phyloP scores from a whole-genome alignment of 2,888 invertebrate genomes.

The Drosophila pseudotalamancana region DNA sequence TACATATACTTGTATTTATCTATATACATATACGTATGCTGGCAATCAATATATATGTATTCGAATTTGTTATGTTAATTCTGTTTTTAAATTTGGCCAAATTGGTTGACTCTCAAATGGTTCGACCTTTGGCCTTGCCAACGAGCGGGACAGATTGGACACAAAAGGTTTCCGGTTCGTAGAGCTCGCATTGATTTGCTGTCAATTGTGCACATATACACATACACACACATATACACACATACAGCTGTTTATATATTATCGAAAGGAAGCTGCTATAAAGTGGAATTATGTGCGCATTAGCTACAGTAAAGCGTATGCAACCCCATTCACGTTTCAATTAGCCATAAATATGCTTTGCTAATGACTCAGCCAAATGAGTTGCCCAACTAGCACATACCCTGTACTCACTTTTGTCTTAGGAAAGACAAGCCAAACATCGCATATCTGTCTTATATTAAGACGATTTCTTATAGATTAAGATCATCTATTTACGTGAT shows the following conservation, averaged over 20 bases:
- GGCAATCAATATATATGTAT: conserved; percentile 11
- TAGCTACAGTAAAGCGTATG: not conserved
- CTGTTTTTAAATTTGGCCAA: conserved; percentile 50
- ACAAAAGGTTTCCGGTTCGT: not conserved
- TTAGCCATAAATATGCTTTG: not conserved
- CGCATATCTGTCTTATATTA: no score
- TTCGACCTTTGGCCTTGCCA: not conserved
- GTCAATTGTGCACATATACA: not conserved
- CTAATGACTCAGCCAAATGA: not conserved
- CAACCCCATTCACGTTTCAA: no score
- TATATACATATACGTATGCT: not conserved
- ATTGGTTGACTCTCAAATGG: conserved; percentile 20
- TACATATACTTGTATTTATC: not conserved
- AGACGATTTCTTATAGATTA: no score
- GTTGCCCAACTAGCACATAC: no score
- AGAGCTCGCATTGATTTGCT: conserved; percentile 17
- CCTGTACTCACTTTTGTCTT: no score
- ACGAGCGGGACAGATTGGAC: no score
- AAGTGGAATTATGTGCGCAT: not conserved
- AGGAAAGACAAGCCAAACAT: no score
- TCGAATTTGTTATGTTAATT: conserved; percentile 24
- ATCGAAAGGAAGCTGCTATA: no score
- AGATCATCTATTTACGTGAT: no score
- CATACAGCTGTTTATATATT: no score
- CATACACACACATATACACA: no score